Conservation (phyloP, 2,113 vertebrate genomes). For the Pandion haliaetus region DNA sequence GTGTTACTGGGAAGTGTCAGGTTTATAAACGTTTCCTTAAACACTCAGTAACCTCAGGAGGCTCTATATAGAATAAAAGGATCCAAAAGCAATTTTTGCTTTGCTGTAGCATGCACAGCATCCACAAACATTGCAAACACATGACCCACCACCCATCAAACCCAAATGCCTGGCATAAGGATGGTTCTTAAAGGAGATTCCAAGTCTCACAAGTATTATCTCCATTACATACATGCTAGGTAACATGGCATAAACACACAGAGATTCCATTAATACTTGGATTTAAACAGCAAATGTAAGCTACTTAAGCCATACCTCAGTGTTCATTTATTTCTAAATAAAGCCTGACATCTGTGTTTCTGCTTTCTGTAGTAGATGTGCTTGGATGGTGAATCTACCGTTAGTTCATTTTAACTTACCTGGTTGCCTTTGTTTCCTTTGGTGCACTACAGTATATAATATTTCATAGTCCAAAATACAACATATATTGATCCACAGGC, state of each 20-base stretch:
- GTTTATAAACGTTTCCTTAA: not conserved
- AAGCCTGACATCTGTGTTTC: not conserved
- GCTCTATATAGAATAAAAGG: not conserved
- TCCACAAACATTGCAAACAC: not conserved
- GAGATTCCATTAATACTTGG: not conserved
- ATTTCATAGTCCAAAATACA: not conserved
- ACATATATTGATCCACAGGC: not conserved
- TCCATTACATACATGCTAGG: rapidly evolving
- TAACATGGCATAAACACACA: not conserved
- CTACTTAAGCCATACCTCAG: not conserved
- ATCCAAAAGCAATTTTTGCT: not conserved
- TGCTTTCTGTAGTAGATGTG: not conserved
- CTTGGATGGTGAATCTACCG: not conserved
- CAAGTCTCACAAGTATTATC: not conserved
- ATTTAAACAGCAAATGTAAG: not conserved
- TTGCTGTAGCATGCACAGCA: not conserved
- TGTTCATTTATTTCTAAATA: not conserved
- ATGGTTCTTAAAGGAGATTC: not conserved
- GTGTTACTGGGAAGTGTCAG: not conserved
- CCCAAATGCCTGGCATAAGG: not conserved
- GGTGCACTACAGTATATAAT: not conserved
- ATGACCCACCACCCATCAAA: not conserved
- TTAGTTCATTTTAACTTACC: not conserved
- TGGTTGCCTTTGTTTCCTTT: not conserved
- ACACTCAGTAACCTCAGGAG: not conserved